Evolutionary conservation across 2,113 vertebrate species (phyloP), one percentile per base, ranked within the genome.

Genomic region (Plecturocebus donacophilus): DNA sequence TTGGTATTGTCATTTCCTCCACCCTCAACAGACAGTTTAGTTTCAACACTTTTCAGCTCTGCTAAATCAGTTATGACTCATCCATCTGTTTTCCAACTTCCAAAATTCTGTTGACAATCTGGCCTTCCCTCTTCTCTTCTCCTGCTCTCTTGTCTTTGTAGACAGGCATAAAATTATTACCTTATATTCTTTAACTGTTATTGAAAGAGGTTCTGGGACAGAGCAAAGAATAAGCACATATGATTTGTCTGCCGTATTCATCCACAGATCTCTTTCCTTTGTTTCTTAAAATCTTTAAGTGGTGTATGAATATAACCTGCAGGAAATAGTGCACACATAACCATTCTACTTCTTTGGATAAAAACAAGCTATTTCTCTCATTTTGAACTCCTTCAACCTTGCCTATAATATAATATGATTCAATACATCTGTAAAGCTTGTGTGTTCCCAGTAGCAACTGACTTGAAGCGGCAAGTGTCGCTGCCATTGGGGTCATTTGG

Each of bases 31-130:
- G 71, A 75, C 38, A 90, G 56, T 70, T 89, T 82, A 83, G 68
- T 77, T 94, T 86, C 70, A 73, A 91, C 64, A 54, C 86, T 61
- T 91, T 56, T n/a, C n/a, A 52, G 80, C 80, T 94, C 49, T 91
- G 80, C 76, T 92, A 85, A 87, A 70, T 90, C 23, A 87, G 45
- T 80, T 82, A 38, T 95, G 97, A 97, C 66, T 96, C 97, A 96
- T 42, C 20, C 45, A 84, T 95, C 90, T 94, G 30, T 91, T 92
- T 95, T 84, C 80, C 83, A 92, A 8, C 30, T 90, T 95, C 90
- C 76, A 88, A 52, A 85, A 85, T 90, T 87, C 87, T 79, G 71
- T 93, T 85, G 81, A 88, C 92, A 96, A 47, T 73, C 90, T 94
- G 40, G n/a, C 23, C 83, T 58, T 66, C 52, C 91, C 45, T 94